phyloP scores from a whole-genome alignment of 1,140 invertebrate genomes.

The Muscidifurax raptorellus region DNA sequence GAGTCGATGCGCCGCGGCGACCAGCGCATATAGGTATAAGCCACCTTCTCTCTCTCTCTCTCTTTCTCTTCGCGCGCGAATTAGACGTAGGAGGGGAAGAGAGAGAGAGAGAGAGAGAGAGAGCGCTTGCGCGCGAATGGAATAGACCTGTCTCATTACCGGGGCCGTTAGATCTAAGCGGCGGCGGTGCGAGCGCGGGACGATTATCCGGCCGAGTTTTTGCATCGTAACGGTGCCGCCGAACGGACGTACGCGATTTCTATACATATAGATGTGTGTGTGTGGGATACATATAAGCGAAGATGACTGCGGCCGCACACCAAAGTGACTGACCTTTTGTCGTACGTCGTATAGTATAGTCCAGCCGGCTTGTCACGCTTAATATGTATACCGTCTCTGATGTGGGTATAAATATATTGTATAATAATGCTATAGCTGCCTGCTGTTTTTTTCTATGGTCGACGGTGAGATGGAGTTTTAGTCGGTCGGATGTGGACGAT shows the following conservation, averaged over 20 bases:
- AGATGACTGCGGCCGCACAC: background rate
- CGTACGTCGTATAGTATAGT: background rate
- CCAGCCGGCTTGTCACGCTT: background rate
- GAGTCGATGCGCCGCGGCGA: conserved; percentile 40
- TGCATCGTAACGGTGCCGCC: conserved; percentile 42
- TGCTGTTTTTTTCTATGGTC: too few relatives aligned
- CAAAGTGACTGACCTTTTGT: conserved; percentile 27
- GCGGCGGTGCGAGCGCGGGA: background rate
- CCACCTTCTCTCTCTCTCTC: too few relatives aligned
- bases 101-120: background rate
- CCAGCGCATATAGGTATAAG: too few relatives aligned
- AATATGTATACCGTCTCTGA: too few relatives aligned
- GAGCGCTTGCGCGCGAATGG: conserved; percentile 45
- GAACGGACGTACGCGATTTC: background rate
- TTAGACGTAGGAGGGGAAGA: background rate
- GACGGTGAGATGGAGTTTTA: too few relatives aligned
- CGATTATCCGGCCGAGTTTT: conserved; percentile 48
- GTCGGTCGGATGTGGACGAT: too few relatives aligned
- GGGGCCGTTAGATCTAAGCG: conserved; percentile 37
- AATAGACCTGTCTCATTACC: conserved; percentile 50
- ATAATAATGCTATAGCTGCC: too few relatives aligned
- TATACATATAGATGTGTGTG: background rate
- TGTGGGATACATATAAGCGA: background rate
- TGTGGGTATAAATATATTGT: too few relatives aligned
- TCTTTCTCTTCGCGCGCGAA: background rate